These are phyloP conservation scores for Pseudococcus jackbeardsleyi DNA, from an alignment of 2,888 invertebrate species.

Conservation along the genomic window DNA sequence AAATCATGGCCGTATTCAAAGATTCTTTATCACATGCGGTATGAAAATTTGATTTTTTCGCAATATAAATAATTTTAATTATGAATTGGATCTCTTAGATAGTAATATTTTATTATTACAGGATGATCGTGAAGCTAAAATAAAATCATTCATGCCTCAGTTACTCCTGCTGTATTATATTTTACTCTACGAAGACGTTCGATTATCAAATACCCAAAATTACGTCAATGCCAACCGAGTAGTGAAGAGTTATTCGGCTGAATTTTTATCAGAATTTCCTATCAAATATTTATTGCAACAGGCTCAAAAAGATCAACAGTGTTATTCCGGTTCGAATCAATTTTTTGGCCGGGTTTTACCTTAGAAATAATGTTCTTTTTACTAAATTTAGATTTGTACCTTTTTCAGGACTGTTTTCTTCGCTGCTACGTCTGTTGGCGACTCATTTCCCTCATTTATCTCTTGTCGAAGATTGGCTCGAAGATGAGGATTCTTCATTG, in stretches of 20 bases:
- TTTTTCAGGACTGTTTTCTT: slow-evolving; percentile 82
- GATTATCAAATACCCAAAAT: slow-evolving; percentile 72
- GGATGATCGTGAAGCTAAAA: slow-evolving; percentile 73
- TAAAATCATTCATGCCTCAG: slow-evolving; percentile 83
- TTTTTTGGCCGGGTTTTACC: not conserved
- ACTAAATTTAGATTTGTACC: not conserved
- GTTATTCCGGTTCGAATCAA: slow-evolving; percentile 76
- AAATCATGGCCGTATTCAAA: slow-evolving; percentile 87
- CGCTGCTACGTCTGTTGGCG: slow-evolving; percentile 86
- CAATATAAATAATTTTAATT: not conserved
- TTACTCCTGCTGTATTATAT: slow-evolving; percentile 91
- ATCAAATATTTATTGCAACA: slow-evolving; percentile 93
- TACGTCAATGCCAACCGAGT: slow-evolving; percentile 71
- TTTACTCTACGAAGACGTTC: slow-evolving; percentile 90
- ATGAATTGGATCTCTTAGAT: not conserved
- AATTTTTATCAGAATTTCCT: slow-evolving; percentile 90
- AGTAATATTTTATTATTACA: slow-evolving; percentile 68
- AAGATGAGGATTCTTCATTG: slow-evolving; percentile 78
- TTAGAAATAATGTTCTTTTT: slow-evolving; percentile 47
- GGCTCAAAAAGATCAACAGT: slow-evolving; percentile 91
- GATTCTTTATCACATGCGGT: slow-evolving; percentile 69
- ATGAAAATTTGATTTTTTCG: not conserved
- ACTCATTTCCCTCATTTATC: slow-evolving; percentile 96
- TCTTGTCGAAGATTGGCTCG: slow-evolving; percentile 95
- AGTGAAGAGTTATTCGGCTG: slow-evolving; percentile 87